phyloP scores from a whole-genome alignment of 2,113 vertebrate species.

The Callocephalon fimbriatum region DNA sequence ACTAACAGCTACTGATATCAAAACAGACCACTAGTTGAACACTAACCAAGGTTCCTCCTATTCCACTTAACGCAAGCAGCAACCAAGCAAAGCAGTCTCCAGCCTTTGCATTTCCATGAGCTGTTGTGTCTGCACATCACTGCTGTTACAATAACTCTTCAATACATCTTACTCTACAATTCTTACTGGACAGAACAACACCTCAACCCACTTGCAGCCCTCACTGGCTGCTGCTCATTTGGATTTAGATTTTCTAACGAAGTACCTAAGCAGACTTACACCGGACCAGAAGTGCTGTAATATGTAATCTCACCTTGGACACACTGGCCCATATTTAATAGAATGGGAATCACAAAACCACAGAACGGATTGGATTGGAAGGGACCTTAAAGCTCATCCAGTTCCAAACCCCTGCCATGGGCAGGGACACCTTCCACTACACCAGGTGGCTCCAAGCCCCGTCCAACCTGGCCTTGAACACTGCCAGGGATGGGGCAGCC shows the following conservation, averaged over 20 bases:
- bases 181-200: background rate
- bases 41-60: background rate
- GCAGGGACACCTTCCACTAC: background rate
- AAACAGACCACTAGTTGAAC: background rate
- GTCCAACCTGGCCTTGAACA: background rate
- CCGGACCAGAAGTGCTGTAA: background rate
- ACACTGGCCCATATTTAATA: background rate
- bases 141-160: background rate
- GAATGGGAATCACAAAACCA: background rate
- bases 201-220: background rate
- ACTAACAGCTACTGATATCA: background rate
- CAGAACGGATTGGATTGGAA: background rate
- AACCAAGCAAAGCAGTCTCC: background rate
- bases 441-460: background rate
- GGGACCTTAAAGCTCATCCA: background rate
- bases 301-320: background rate
- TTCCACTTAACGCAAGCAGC: background rate
- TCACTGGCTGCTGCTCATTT: background rate
- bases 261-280: background rate
- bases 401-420: background rate
- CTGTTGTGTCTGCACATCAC: accelerated
- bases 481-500: background rate
- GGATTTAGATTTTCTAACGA: background rate
- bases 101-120: background rate
- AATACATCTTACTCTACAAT: background rate